Conservation (phyloP, 1,140 invertebrate genomes). For the Caenorhabditis inopinata region DNA sequence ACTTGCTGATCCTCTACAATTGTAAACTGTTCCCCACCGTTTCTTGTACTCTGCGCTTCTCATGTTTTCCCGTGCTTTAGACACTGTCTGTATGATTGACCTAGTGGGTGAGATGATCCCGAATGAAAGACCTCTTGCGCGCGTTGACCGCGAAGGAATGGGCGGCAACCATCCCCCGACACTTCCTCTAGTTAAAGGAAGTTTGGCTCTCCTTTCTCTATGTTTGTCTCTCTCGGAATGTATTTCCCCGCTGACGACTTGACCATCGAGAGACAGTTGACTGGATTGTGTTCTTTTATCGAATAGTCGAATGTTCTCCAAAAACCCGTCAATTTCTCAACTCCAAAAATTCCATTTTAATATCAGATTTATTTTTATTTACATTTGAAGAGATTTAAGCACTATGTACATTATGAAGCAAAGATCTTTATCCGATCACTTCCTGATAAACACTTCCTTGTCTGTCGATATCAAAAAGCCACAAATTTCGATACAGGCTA, state of each 20-base stretch:
- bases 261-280: background rate
- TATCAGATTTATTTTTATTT: too few species aligned
- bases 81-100: background rate
- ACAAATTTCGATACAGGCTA: background rate
- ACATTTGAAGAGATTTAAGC: too few species aligned
- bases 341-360: too few species aligned
- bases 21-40: slow-evolving; percentile 29
- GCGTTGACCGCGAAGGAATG: background rate
- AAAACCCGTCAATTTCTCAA: too few species aligned
- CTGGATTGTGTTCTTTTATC: background rate
- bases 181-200: slow-evolving; percentile 29
- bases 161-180: background rate
- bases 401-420: too few species aligned
- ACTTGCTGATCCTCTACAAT: slow-evolving; percentile 18
- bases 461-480: background rate
- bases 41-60: background rate
- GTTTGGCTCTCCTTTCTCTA: background rate
- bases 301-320: too few species aligned
- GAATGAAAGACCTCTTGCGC: slow-evolving; percentile 17
- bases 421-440: background rate
- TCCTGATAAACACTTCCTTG: too few species aligned
- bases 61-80: background rate
- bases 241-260: background rate
- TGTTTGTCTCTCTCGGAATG: slow-evolving; percentile 24
- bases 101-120: slow-evolving; percentile 31